Base-by-base conservation (phyloP, 2,113 vertebrate species). In the Zosterops hypoxanthus region DNA sequence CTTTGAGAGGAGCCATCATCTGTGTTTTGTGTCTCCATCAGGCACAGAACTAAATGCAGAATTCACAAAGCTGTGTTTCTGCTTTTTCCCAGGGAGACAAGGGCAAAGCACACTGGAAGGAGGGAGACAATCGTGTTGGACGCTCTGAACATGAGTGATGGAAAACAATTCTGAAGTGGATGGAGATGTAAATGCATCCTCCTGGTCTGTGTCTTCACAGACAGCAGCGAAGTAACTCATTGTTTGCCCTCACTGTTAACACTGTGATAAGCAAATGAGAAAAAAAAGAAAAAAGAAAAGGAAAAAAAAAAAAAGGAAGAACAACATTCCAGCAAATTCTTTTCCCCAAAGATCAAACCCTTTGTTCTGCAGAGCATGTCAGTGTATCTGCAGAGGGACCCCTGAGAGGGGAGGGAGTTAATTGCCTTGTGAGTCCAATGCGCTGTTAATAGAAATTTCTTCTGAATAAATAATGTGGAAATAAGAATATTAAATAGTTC, bases 401-500 rank as follows among this genome's bases (percentile, higher is more conserved):
- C 5, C 5, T 25, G 55, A 80, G 24, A 94, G 60, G 71, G 21
- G 46, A 82, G 56, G 68, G 78, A 83, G 90, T 93, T 92, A 96
- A 93, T 90, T 95, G 82, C 82, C 73, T 65, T 88, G 71, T 90
- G 90, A 94, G 42, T 77, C 85, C 82, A 77, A 63, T 21, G 68
- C 46, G 29, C 87, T 36, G 44, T 60, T 95, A 95, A 96, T 80
- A 87, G 94, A 95, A 85, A 87, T 61, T 85, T 87, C 75, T 76
- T 50, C 50, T 96, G 91, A 89, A 95, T 90, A 95, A 95, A 89
- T 95, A 95, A 91, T 88, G 56, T 91, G 55, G 82, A 95, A 95
- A 91, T 77, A 86, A 70, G 63, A 77, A 50, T 85, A 80, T 86
- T 76, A 88, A 90, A 83, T 70, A 91, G 82, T 60, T 88, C 86